Evolutionary conservation across 2,888 invertebrate species (phyloP), one percentile per base, ranked within the genome.

Genomic region (Microplitis manilae): DNA sequence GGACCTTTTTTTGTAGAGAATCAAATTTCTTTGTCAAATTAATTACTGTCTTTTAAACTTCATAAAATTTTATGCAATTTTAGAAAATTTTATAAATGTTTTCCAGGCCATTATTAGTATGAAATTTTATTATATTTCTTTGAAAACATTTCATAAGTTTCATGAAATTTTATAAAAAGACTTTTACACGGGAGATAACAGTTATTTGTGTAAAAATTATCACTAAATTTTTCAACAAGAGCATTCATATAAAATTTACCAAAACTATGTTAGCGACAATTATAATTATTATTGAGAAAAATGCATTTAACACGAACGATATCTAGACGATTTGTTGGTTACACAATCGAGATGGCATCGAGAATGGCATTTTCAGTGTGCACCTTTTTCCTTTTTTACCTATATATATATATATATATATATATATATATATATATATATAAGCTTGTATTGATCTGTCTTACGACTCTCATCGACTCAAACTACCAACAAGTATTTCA

Each of bases 401-500:
- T 15, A 13, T 17, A 17, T 61, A 17, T 17, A 17, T 17, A 17
- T 17, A 17, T 17, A 17, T 17, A 17, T 17, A 17, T 17, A 17
- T 17, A 17, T 17, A 17, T 17, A 17, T 17, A 17, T 17, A 15
- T 68, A 68, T 68, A 17, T 68, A 68, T 68, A 68, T 68, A 17
- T 13, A 30, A 30, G 30, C 4, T 30, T 30, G 30, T 30, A 41
- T 50, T 39, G 71, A 71, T 40, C 61, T 61, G 13, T 71, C 61
- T 61, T 60, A 15, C 73, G 38, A 59, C 65, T 76, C 71, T 78
- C 86, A 85, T 86, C 86, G 86, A 88, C 86, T 87, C 86, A 87
- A 88, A 88, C 88, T 88, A 88, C 88, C 88, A 87, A 88, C 87
- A 88, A 88, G 88, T 88, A 88, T 88, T 88, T 88, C 88, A 88